phyloP scores from a whole-genome alignment of 1,140 invertebrate species.

The Mylabris phalerata region DNA sequence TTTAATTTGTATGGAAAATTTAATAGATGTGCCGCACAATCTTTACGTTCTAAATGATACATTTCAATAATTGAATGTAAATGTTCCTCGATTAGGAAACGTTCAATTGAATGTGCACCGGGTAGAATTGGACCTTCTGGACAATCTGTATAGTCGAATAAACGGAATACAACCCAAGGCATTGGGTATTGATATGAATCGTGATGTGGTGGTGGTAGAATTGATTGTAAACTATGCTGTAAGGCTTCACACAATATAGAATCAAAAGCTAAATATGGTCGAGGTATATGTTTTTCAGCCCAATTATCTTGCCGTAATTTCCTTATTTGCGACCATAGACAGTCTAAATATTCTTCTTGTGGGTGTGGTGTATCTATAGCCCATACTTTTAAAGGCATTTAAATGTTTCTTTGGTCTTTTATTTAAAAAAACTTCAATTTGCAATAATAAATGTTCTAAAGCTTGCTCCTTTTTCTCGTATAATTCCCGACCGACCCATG shows the following conservation, averaged over 20 bases:
- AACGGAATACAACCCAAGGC: constrained; percentile 74
- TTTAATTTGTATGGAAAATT: constrained; percentile 90
- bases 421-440: constrained; percentile 93
- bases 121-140: constrained; percentile 88
- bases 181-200: constrained; percentile 83
- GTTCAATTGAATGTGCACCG: constrained; percentile 93
- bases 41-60: constrained; percentile 84
- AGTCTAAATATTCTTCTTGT: constrained; percentile 98
- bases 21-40: constrained; percentile 87
- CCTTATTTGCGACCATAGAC: constrained; percentile 91
- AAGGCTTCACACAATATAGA: constrained; percentile 90
- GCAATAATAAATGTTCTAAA: constrained; percentile 81
- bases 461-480: constrained; percentile 96
- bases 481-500: constrained; percentile 93
- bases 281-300: constrained; percentile 92
- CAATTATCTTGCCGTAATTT: constrained; percentile 92
- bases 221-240: constrained; percentile 87
- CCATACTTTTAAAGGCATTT: constrained; percentile 88
- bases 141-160: constrained; percentile 99
- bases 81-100: constrained; percentile 97
- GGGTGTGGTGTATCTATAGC: constrained; percentile 84
- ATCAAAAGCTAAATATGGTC: constrained; percentile 95
- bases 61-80: constrained; percentile 88
- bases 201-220: constrained; percentile 86
- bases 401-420: constrained; percentile 90